These are phyloP conservation scores for Xenentodon cancila DNA, from an alignment of 2,797 vertebrate genomes.

Conservation along the genomic window DNA sequence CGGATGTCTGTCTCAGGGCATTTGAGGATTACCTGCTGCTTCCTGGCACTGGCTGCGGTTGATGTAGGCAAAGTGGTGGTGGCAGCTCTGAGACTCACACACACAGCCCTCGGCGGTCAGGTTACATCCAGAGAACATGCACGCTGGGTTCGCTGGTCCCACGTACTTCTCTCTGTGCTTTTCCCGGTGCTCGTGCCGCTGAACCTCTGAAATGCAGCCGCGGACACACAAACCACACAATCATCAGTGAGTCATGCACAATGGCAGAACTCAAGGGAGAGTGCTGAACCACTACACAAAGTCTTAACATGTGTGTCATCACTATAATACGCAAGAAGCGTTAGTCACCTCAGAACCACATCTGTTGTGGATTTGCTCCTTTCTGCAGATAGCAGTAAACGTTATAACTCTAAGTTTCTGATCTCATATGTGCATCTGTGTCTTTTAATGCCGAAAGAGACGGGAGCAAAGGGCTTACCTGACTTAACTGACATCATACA, in stretches of 20 bases:
- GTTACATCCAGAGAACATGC: conserved; percentile 85
- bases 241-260: conserved; percentile 66
- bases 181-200: conserved; percentile 71
- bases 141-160: conserved; percentile 78
- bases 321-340: conserved; percentile 64
- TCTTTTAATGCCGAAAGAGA: conserved; percentile 13
- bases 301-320: conserved; percentile 65
- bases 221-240: conserved; percentile 40
- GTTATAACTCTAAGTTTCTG: conserved; percentile 15
- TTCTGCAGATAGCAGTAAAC: conserved; percentile 57
- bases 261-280: conserved; percentile 51
- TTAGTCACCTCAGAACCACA: conserved; percentile 70
- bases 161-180: conserved; percentile 79
- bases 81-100: conserved; percentile 84
- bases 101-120: conserved; percentile 81
- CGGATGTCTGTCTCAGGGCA: conserved; percentile 38
- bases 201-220: conserved; percentile 69
- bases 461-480: conserved; percentile 65
- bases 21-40: conserved; percentile 79
- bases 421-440: conserved; percentile 1
- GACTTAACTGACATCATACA: conserved; percentile 74
- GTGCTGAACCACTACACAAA: conserved; percentile 38
- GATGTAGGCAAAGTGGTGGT: conserved; percentile 81
- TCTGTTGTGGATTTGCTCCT: conserved; percentile 73
- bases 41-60: conserved; percentile 85